A percentile compares a stretch with the other conserved stretches of the same genome.
Conservation (phyloP, 2,113 vertebrate genomes). For the Melanostigma gelatinosum region DNA sequence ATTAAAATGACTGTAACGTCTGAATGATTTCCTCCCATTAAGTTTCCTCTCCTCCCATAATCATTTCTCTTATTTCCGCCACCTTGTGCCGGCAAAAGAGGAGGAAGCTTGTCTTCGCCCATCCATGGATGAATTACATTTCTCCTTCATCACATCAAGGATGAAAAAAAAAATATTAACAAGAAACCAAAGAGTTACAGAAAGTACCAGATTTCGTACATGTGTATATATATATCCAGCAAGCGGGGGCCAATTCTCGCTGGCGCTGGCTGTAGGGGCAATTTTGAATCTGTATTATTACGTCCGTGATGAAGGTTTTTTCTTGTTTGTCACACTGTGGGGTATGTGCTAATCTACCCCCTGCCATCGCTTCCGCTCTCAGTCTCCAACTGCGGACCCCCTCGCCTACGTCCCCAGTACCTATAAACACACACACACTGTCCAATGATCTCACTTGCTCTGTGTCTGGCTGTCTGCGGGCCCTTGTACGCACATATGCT, state of each 20-base stretch:
- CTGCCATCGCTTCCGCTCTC: slow-evolving; percentile 50
- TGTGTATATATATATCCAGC: slow-evolving; percentile 53
- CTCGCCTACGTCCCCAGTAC: slow-evolving; percentile 8
- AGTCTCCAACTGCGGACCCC: slow-evolving; percentile 41
- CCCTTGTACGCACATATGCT: neutral
- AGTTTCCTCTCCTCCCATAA: slow-evolving; percentile 76
- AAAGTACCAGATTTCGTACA: slow-evolving; percentile 64
- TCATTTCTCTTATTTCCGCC: slow-evolving; percentile 83
- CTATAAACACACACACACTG: slow-evolving; percentile 32
- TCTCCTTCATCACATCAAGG: slow-evolving; percentile 73
- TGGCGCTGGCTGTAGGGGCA: slow-evolving; percentile 29
- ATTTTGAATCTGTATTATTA: slow-evolving; percentile 56
- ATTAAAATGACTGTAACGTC: slow-evolving; percentile 83
- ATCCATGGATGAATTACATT: slow-evolving; percentile 80
- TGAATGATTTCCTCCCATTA: slow-evolving; percentile 84
- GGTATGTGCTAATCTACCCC: slow-evolving; percentile 65
- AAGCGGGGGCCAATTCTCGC: slow-evolving; percentile 61
- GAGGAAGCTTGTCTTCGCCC: slow-evolving; percentile 71
- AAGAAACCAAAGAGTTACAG: slow-evolving; percentile 64
- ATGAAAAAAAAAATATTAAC: slow-evolving; percentile 63
- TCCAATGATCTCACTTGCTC: slow-evolving; percentile 49
- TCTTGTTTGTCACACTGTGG: slow-evolving; percentile 47
- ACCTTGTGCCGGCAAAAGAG: slow-evolving; percentile 64
- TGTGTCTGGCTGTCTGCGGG: slow-evolving; percentile 41
- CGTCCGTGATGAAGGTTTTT: slow-evolving; percentile 37